Conservation (phyloP, 2,888 invertebrate genomes). For the Lucinisca nassula region DNA sequence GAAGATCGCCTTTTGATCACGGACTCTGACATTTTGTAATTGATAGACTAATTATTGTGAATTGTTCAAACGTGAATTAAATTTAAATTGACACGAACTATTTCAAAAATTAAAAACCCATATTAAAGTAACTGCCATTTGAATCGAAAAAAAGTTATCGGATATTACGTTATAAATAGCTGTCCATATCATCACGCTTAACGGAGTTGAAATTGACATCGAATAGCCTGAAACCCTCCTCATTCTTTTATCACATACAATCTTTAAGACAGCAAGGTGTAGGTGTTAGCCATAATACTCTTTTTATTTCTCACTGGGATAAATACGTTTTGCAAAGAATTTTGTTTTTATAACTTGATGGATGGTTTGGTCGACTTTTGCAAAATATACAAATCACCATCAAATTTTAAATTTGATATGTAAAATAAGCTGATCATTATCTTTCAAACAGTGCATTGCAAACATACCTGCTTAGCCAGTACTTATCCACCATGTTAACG, state of each 20-base stretch:
- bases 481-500: too few species aligned
- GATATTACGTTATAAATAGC: not conserved
- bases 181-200: not conserved
- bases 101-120: not conserved
- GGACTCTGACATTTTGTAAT: not conserved
- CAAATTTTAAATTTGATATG: not conserved
- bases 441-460: too few species aligned
- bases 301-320: too few species aligned
- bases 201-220: not conserved
- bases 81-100: not conserved
- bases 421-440: too few species aligned
- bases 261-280: too few species aligned
- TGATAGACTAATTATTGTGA: not conserved
- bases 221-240: not conserved
- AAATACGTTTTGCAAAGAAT: not conserved
- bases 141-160: not conserved
- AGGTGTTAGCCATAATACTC: too few species aligned
- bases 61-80: slow-evolving; percentile 1
- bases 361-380: not conserved
- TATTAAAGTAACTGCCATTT: not conserved
- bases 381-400: not conserved
- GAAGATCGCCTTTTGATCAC: too few species aligned
- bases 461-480: too few species aligned
- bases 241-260: not conserved
- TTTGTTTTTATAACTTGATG: not conserved